Evolutionary conservation across 2,797 vertebrate species (phyloP).

Genomic region (Phrynocephalus forsythii): DNA sequence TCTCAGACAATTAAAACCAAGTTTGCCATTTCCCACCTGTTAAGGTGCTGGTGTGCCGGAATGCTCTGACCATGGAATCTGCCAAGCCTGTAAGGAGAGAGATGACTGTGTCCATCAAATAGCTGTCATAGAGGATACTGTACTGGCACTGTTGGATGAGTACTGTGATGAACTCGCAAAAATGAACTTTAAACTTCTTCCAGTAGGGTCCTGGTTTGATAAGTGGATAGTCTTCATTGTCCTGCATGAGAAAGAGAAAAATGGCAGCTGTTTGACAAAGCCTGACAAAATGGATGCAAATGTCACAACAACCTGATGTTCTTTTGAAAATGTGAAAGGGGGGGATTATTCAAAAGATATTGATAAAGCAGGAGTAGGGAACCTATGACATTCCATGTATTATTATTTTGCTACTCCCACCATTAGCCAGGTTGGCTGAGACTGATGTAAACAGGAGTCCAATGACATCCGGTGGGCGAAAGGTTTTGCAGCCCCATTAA

Average conservation of each 20-base stretch:
- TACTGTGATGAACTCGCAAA: conserved; percentile 91
- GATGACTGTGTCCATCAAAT: conserved; percentile 88
- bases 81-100: conserved; percentile 89
- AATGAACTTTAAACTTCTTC: conserved; percentile 90
- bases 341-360: background rate
- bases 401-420: background rate
- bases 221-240: conserved; percentile 88
- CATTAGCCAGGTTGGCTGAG: background rate
- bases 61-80: conserved; percentile 86
- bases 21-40: conserved; percentile 80
- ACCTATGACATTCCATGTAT: background rate
- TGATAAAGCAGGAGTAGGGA: background rate
- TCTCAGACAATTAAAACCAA: background rate
- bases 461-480: background rate
- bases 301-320: background rate
- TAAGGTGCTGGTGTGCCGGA: conserved; percentile 92
- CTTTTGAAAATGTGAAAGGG: background rate
- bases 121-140: conserved; percentile 87
- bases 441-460: background rate
- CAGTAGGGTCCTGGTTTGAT: conserved; percentile 85
- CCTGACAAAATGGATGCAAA: background rate
- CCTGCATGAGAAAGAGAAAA: conserved; percentile 70
- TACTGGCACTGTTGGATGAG: conserved; percentile 89
- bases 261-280: background rate
- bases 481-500: background rate